A percentile compares a stretch with the other conserved stretches of the same genome.
phyloP scores from a whole-genome alignment of 2,797 vertebrate genomes.

The Acipenser transmontanus region DNA sequence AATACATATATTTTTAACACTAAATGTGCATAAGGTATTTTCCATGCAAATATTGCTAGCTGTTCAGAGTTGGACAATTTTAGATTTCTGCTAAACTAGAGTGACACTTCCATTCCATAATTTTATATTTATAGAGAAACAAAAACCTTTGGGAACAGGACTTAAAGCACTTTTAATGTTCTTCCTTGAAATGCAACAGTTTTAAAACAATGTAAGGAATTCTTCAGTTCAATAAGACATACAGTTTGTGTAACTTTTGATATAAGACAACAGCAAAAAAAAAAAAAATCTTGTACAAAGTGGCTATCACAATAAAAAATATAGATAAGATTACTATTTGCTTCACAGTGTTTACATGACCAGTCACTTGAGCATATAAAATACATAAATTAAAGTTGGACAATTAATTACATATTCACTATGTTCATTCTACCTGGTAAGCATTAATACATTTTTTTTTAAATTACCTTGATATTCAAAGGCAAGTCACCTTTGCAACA shows the following conservation, averaged over 20 bases:
- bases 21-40: no score
- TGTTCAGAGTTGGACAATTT: no score
- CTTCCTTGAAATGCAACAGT: neutral
- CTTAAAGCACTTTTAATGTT: neutral
- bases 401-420: constrained; percentile 4
- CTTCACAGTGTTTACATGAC: constrained; percentile 9
- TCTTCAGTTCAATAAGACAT: neutral
- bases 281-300: neutral
- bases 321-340: neutral
- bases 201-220: neutral
- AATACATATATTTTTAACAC: no score
- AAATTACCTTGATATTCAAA: neutral
- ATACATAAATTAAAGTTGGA: constrained; percentile 8
- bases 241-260: neutral
- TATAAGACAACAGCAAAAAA: neutral
- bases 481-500: neutral
- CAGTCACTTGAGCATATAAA: constrained; percentile 9
- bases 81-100: no score
- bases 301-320: neutral
- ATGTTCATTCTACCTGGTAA: neutral
- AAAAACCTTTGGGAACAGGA: neutral
- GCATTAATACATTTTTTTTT: neutral
- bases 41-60: no score
- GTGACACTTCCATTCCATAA: no score
- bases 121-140: no score